Evolutionary conservation across 1,140 invertebrate species (phyloP), one percentile per base, ranked within the genome.

Genomic region (Drosophila ogumai): DNA sequence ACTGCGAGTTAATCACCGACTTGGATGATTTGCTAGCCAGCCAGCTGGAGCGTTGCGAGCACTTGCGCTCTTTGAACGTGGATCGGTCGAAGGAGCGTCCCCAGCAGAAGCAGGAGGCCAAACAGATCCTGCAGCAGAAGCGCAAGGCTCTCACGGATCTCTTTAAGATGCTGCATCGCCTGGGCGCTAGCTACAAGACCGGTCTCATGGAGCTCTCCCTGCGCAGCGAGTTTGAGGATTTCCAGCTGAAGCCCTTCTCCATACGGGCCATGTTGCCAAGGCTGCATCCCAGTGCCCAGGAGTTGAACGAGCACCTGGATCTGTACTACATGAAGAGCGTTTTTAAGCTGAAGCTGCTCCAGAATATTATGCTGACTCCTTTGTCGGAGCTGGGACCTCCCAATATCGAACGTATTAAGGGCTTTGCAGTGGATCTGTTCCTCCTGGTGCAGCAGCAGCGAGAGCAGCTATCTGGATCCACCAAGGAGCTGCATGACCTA

Each of bases 331-430:
- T 91, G 54, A 92, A 92, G 69, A 90, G 91, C 64, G 85, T 77
- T 15, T 94, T 79, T 71, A 94, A 92, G 65, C 36, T 90, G 63
- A 93, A 91, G 44, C 93, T 95, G 2, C 93, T 99, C 8, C 94
- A 95, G 19, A 93, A 93, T 49, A 93, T 95, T 17, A 90, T 97
- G 79, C 94, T 94, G 28, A 91, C 94, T 4, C 96, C 96, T 0
- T 95, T 96, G 36, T 95, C 96, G 75, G 97, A 99, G 84, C 92
- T 99, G 32, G 96, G 96, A 10, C 92, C 95, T 1, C 95, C 95
- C 41, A 96, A 97, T 75, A 95, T 97, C 50, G 96, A 98, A 63
- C 94, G 97, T 57, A 96, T 97, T 75, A 95, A 95, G 93, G 98
- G 98, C 44, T 98, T 96, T 90, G 94, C 95, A 1, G 93, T 94